These are phyloP conservation scores for Stegophylla sp. DNA, from an alignment of 2,888 invertebrate genomes.

Conservation along the genomic window DNA sequence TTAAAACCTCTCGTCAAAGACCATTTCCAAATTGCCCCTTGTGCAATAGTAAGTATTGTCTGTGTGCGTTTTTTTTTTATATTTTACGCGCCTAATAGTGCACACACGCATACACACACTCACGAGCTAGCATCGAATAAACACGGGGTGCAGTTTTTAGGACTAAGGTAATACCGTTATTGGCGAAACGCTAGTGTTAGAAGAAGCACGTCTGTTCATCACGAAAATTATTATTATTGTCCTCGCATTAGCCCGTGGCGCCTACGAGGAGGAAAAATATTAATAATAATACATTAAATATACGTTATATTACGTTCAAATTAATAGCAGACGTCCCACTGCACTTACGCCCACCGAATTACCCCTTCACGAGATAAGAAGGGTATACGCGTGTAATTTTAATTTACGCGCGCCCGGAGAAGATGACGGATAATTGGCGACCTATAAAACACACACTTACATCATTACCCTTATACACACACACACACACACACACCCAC, in stretches of 20 bases:
- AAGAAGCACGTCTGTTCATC: not conserved
- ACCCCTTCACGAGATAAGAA: conserved; percentile 27
- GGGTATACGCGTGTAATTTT: not conserved
- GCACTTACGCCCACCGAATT: conserved; percentile 56
- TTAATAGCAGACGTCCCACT: conserved; percentile 35
- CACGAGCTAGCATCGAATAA: not conserved
- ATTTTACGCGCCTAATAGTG: not conserved
- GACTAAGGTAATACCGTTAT: conserved; percentile 13
- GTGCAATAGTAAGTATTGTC: not conserved
- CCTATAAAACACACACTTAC: conserved; percentile 28
- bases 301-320: conserved; percentile 20
- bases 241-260: conserved; percentile 46
- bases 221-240: conserved; percentile 53
- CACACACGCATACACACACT: not conserved
- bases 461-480: not conserved
- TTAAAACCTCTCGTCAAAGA: conserved; percentile 16
- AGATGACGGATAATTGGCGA: conserved; percentile 38
- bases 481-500: not conserved
- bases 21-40: not conserved
- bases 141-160: conserved; percentile 2
- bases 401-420: not conserved
- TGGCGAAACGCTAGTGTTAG: conserved; percentile 27
- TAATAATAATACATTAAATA: conserved; percentile 4
- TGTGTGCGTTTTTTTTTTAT: too few species aligned
- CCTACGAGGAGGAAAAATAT: conserved; percentile 1